phyloP scores from a whole-genome alignment of 2,113 vertebrate species.

The Tragulus kanchil region DNA sequence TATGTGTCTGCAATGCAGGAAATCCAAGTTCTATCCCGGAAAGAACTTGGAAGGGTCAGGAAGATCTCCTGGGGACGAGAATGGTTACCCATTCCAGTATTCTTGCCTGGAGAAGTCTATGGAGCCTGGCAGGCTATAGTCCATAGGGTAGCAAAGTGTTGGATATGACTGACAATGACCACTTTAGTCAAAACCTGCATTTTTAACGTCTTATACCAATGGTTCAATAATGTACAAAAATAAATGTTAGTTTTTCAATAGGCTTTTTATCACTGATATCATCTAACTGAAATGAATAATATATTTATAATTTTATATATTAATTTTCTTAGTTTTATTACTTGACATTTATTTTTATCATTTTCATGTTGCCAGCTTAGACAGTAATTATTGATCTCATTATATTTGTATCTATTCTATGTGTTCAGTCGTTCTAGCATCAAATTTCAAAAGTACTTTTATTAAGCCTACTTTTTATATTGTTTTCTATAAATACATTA shows the following conservation, averaged over 20 bases:
- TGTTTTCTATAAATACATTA: background rate
- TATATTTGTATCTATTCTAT: background rate
- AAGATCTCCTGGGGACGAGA: background rate
- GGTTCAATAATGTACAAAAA: background rate
- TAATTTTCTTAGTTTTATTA: background rate
- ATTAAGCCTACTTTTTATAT: background rate
- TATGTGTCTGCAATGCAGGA: background rate
- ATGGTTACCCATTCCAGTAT: background rate
- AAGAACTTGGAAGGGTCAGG: no score
- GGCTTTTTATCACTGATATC: background rate
- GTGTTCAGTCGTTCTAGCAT: background rate
- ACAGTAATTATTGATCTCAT: background rate
- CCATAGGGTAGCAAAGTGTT: background rate
- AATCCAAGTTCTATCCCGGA: no score
- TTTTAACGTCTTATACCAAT: background rate
- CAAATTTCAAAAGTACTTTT: background rate
- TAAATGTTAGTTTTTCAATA: background rate
- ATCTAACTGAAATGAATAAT: background rate
- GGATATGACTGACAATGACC: background rate
- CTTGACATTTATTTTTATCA: background rate
- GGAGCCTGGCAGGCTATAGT: background rate
- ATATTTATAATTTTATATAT: background rate
- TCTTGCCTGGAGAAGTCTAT: background rate
- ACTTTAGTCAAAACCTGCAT: background rate
- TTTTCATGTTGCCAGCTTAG: background rate